Base-by-base conservation (phyloP, 2,888 invertebrate species). In the Gryllus longicercus region DNA sequence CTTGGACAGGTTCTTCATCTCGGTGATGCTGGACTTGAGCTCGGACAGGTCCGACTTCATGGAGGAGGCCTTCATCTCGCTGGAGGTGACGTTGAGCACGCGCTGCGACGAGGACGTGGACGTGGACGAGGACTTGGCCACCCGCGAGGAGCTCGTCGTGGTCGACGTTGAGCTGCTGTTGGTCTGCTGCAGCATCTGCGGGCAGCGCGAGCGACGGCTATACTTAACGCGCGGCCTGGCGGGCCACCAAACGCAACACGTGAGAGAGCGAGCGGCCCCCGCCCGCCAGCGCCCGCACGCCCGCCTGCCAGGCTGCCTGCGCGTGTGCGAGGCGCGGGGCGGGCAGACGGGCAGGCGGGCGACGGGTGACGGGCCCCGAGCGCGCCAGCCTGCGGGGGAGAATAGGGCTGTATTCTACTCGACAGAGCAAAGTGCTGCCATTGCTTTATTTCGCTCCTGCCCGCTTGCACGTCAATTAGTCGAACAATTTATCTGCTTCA, bases 1-100 rank as follows among this genome's bases (percentile, higher is more conserved):
- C 75, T 79, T 85, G 12, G 88, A 88, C 63, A 94, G 89, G 85
- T 92, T 95, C 88, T 94, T 95, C 92, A 96, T 95, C 89, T 95
- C 95, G 82, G 94, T 93, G 87, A 96, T 94, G 86, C 94, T 94
- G 86, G 93, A 94, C 87, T 95, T 93, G 83, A 96, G 90, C 86
- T 94, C 93, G 82, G 91, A 90, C 78, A 94, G 89, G 87, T 95
- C 94, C 83, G 93, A 93, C 88, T 95, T 94, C 88, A 95, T 92
- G 81, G 93, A 93, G 86, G 93, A 93, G 83, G 95, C 93, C 88
- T 94, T 94, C 90, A 93, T 92, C 89, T 94, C 94, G 85, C 93
- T 92, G 83, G 91, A 89, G 80, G 90, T 88, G 86, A 89, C 88
- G 85, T 89, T 89, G 83, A 88, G 89, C 75, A 89, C 86, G 77